These are phyloP conservation scores for Falco peregrinus DNA, from an alignment of 2,797 vertebrate species.

Conservation along the genomic window DNA sequence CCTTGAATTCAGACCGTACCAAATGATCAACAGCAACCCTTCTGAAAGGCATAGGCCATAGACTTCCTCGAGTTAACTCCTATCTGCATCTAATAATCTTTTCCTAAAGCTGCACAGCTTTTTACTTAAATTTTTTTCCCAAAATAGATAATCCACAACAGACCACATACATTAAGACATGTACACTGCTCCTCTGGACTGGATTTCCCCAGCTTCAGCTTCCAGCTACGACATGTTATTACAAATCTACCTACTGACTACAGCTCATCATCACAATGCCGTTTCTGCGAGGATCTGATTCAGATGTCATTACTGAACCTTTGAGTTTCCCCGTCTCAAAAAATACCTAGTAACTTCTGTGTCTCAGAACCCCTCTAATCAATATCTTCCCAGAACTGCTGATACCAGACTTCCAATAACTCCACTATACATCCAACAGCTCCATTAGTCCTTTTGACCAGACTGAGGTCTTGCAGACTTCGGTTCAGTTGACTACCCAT, in stretches of 20 bases:
- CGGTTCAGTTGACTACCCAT: rapidly evolving
- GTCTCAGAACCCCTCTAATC: background rate
- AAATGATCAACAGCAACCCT: background rate
- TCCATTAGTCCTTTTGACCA: background rate
- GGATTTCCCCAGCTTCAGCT: background rate
- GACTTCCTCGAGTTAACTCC: background rate
- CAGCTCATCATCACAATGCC: background rate
- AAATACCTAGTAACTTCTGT: background rate
- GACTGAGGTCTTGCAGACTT: background rate
- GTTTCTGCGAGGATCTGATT: background rate
- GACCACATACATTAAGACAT: background rate
- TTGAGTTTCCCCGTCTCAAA: background rate
- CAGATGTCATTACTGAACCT: background rate
- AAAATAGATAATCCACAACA: background rate
- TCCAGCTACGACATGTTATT: background rate
- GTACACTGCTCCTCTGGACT: background rate
- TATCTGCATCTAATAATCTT: background rate
- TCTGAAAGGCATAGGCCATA: background rate
- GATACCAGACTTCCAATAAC: background rate
- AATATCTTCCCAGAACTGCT: background rate
- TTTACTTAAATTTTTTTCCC: background rate
- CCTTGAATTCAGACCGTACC: background rate
- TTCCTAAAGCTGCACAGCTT: background rate
- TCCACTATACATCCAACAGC: background rate
- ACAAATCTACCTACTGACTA: background rate